A percentile compares a stretch with the other conserved stretches of the same genome.
These are phyloP conservation scores for Willisornis vidua DNA, from an alignment of 2,113 vertebrate species.

Conservation along the genomic window DNA sequence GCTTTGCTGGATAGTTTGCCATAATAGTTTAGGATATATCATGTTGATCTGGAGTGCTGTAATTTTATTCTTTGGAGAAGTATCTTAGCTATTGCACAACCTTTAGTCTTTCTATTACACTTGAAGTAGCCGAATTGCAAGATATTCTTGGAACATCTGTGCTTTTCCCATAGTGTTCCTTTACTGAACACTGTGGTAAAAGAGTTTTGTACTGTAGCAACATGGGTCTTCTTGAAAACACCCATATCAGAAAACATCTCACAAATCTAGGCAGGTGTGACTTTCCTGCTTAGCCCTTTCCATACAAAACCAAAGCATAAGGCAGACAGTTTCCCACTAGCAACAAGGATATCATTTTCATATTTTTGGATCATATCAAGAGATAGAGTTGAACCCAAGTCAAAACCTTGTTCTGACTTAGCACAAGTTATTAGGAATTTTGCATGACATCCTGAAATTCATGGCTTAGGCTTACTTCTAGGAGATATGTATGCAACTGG, in stretches of 20 bases:
- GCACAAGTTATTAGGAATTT: not conserved
- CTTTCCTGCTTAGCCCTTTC: not conserved
- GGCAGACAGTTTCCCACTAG: not conserved
- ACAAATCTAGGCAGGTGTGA: not conserved
- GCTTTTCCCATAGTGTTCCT: rapidly evolving
- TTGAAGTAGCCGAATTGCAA: not conserved
- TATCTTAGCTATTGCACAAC: not conserved
- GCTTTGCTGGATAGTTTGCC: not conserved
- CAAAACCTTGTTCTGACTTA: not conserved
- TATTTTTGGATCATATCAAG: not conserved
- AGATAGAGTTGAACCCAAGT: not conserved
- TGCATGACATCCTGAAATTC: not conserved
- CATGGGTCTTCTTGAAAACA: not conserved
- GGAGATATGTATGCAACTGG: not conserved
- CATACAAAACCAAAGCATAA: not conserved
- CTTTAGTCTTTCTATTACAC: not conserved
- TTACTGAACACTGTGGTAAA: not conserved
- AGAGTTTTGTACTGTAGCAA: not conserved
- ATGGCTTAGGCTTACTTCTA: not conserved
- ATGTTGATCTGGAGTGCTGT: not conserved
- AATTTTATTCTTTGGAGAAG: not conserved
- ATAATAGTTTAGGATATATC: not conserved
- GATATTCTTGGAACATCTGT: not conserved
- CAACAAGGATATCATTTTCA: not conserved
- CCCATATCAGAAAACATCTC: not conserved